Evolutionary conservation across 2,888 invertebrate species (phyloP), one percentile per base, ranked within the genome.

Genomic region (Spilosoma lubricipeda): DNA sequence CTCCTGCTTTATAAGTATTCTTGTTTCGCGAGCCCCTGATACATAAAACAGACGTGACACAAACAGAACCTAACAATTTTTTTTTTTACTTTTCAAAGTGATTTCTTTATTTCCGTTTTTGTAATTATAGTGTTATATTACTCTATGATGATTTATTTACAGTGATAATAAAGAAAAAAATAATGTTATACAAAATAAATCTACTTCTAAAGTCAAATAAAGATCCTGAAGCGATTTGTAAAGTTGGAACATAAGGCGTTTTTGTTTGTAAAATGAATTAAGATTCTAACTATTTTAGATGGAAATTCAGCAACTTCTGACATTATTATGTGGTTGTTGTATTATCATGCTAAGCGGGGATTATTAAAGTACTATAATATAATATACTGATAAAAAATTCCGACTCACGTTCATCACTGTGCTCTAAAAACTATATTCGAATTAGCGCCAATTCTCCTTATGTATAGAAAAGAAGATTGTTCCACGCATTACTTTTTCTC

Each of bases 401-500:
- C 18, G 3, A 2, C 45, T 45, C 42, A 65, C 48, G 30, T 39
- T 65, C 52, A 56, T 27, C 45, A 11, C 64, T 27, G 20, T 52
- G 18, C 3, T n/a, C 36, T 30, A 42, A 56, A 56, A 70, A 3
- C 11, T 68, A 70, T 70, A 67, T 70, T 70, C 45, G 48, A 73
- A 65, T 70, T 70, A 30, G 68, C 48, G 66, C 20, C 45, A 59
- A 72, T 77, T 68, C 27, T n/a, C 23, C 36, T 48, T 48, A 52
- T 52, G 30, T 71, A 72, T 33, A 76, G 56, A 70, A 76, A 77
- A 73, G 39, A 67, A 27, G 72, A 67, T 79, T 76, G 45, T 74
- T 67, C 74, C 69, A 76, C 75, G 73, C 76, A 59, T 77, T 77
- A 77, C 78, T 82, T 78, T 67, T 79, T 74, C 77, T 74, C 67